Percentiles rank a stretch among this genome's conserved stretches.
Conservation (phyloP, 2,888 invertebrate genomes). For the Aphidius colemani region DNA sequence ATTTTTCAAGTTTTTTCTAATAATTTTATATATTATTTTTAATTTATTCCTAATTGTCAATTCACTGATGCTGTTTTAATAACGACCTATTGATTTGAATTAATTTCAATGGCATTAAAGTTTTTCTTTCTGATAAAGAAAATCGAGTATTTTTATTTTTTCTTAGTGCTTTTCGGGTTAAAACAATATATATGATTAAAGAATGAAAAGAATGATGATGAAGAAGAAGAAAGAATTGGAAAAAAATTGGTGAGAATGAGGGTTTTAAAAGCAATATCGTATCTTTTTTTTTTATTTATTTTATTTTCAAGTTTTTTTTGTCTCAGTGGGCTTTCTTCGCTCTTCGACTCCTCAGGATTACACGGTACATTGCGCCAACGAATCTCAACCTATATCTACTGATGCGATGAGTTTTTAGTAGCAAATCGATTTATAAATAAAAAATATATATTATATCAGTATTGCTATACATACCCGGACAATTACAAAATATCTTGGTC, state of each 20-base stretch:
- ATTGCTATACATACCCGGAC: too few relatives aligned
- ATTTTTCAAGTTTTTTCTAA: too few relatives aligned
- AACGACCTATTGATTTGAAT: not conserved
- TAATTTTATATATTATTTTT: too few relatives aligned
- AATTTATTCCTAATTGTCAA: too few relatives aligned
- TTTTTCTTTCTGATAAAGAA: slow-evolving; percentile 18
- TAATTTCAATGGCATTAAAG: not conserved
- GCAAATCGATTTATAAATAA: slow-evolving; percentile 4
- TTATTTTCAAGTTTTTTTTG: not conserved
- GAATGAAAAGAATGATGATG: not conserved
- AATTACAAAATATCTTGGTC: too few relatives aligned
- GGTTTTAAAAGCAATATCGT: not conserved
- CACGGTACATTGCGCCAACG: slow-evolving; percentile 26
- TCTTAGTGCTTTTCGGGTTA: too few relatives aligned
- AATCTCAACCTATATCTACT: slow-evolving; percentile 24
- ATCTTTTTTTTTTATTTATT: slow-evolving; percentile 3
- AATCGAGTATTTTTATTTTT: slow-evolving; percentile 4
- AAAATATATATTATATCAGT: not conserved
- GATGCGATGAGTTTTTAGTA: slow-evolving; percentile 9
- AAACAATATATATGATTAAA: slow-evolving; percentile 14
- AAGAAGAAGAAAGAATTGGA: slow-evolving; percentile 9
- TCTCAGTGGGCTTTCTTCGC: slow-evolving; percentile 15
- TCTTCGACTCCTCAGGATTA: slow-evolving; percentile 18
- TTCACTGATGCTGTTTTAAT: too few relatives aligned
- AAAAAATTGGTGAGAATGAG: not conserved